Percentiles rank a stretch among this genome's conserved stretches.
Conservation (phyloP, 2,113 vertebrate genomes). For the Leptosomus discolor region DNA sequence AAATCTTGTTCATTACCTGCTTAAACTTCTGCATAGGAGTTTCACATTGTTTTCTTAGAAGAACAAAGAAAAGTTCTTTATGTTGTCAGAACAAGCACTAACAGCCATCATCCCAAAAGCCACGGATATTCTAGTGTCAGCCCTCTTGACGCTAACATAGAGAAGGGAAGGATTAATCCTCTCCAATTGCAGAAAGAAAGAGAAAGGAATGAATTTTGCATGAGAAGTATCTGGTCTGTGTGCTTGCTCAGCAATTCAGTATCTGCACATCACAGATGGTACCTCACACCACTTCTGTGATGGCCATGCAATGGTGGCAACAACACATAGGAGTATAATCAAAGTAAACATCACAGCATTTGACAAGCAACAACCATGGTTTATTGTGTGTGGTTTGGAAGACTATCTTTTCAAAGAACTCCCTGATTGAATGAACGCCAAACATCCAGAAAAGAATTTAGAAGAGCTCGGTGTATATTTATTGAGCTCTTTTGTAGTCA, state of each 20-base stretch:
- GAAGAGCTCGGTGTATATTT: background rate
- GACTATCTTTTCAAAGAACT: background rate
- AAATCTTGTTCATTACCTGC: background rate
- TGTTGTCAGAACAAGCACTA: background rate
- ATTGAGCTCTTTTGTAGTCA: background rate
- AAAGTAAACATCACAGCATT: background rate
- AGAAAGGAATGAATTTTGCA: background rate
- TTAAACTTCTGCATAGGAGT: background rate
- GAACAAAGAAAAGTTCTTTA: background rate
- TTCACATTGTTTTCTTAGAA: background rate
- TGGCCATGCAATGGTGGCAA: background rate
- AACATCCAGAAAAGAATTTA: background rate
- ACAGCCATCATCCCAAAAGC: background rate
- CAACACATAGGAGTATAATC: background rate
- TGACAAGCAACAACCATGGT: background rate
- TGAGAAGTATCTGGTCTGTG: background rate
- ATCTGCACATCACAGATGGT: background rate
- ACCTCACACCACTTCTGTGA: background rate
- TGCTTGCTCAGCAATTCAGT: background rate
- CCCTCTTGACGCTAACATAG: background rate
- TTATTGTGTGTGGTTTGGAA: background rate
- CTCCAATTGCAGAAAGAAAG: background rate
- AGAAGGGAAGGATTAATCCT: background rate
- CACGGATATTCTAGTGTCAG: background rate
- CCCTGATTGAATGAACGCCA: background rate